phyloP scores from a whole-genome alignment of 2,888 invertebrate species.

The Hylaea fasciaria region DNA sequence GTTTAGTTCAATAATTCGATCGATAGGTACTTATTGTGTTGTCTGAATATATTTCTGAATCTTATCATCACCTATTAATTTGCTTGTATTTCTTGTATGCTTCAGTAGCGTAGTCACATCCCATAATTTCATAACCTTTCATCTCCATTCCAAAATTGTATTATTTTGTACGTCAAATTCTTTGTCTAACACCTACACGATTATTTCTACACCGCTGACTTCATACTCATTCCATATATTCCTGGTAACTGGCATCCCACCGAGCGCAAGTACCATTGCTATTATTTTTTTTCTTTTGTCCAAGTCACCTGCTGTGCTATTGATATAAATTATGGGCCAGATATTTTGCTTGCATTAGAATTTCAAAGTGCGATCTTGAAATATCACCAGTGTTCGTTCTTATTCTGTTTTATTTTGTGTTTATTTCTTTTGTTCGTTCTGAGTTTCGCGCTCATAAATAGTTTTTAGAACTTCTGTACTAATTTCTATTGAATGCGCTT shows the following conservation, averaged over 20 bases:
- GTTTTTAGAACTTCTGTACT: not conserved
- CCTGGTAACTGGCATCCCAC: slow-evolving; percentile 49
- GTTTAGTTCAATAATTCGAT: not conserved
- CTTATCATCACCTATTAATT: no score
- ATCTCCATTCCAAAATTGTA: not conserved
- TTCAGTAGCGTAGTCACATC: not conserved
- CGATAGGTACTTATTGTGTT: not conserved
- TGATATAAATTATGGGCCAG: slow-evolving; percentile 57
- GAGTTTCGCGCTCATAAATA: not conserved
- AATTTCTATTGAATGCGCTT: not conserved
- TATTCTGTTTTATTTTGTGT: slow-evolving; percentile 7
- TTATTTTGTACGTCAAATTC: slow-evolving; percentile 15
- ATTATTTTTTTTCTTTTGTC: slow-evolving; percentile 45
- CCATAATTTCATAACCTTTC: not conserved
- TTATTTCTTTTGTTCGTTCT: no score
- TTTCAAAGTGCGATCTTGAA: slow-evolving; percentile 37
- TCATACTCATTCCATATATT: slow-evolving; percentile 33
- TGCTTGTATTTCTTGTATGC: no score
- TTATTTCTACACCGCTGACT: slow-evolving; percentile 35
- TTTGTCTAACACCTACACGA: slow-evolving; percentile 25
- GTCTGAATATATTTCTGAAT: no score
- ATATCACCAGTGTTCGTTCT: slow-evolving; percentile 25
- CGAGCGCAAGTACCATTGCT: slow-evolving; percentile 40
- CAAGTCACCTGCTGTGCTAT: slow-evolving; percentile 63
- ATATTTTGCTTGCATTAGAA: slow-evolving; percentile 47